A percentile compares a stretch with the other conserved stretches of the same genome.
phyloP scores from a whole-genome alignment of 2,113 vertebrate genomes.

The Periophthalmus modestus region DNA sequence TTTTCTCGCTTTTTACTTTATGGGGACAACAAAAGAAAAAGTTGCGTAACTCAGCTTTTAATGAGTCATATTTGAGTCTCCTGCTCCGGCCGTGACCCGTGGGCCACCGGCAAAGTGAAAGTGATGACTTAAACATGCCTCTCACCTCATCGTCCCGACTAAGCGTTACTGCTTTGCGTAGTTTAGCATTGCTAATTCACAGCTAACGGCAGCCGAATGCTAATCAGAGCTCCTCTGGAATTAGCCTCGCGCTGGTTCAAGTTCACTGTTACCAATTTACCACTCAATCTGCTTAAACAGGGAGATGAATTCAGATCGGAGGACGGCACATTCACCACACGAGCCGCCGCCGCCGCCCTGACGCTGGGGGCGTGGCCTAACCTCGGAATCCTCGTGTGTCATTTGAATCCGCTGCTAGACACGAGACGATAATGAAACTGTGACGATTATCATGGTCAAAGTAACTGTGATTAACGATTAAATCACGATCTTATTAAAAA shows the following conservation, averaged over 20 bases:
- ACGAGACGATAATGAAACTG: too few relatives aligned
- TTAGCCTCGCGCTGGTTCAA: conserved; percentile 2
- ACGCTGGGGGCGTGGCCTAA: too few relatives aligned
- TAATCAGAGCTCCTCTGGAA: conserved; percentile 4
- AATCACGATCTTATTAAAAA: too few relatives aligned
- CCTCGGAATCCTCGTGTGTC: too few relatives aligned
- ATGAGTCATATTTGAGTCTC: not conserved
- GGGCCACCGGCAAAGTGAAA: conserved; percentile 8
- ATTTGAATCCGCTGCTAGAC: too few relatives aligned
- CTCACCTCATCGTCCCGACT: conserved; percentile 5
- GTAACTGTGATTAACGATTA: too few relatives aligned
- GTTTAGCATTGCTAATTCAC: conserved; percentile 10
- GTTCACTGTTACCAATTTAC: conserved; percentile 7
- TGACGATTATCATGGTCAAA: too few relatives aligned
- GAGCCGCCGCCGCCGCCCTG: too few relatives aligned
- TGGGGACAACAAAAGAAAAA: not conserved
- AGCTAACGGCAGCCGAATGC: conserved; percentile 6
- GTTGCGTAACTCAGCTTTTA: not conserved
- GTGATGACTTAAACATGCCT: conserved; percentile 12
- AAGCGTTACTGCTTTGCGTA: conserved; percentile 2
- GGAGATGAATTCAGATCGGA: not conserved
- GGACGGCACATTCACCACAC: not conserved
- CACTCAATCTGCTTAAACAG: conserved; percentile 4
- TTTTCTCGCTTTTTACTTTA: too few relatives aligned
- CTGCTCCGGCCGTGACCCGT: not conserved